Percentiles rank a stretch among this genome's conserved stretches.
phyloP scores from a whole-genome alignment of 2,113 vertebrate species.

The Toxotes chatareus region DNA sequence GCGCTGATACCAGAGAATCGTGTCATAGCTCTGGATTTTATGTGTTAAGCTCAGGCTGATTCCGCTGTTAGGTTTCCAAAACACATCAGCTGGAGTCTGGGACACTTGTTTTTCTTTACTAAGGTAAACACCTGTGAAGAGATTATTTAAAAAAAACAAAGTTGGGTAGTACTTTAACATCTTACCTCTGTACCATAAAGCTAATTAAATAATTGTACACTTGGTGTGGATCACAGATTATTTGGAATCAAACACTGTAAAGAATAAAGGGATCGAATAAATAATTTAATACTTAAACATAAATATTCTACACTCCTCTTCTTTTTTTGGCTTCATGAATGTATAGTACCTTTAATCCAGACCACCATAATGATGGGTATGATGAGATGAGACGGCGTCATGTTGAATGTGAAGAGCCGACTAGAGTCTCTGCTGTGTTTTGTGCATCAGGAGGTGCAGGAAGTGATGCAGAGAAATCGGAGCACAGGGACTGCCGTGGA shows the following conservation, averaged over 20 bases:
- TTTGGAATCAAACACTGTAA: too few species aligned
- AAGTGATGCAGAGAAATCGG: slow-evolving; percentile 35
- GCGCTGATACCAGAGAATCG: slow-evolving; percentile 72
- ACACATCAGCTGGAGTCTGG: slow-evolving; percentile 56
- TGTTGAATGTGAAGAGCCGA: slow-evolving; percentile 40
- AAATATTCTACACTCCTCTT: too few species aligned
- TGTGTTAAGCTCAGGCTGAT: slow-evolving; percentile 52
- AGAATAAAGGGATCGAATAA: too few species aligned
- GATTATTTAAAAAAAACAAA: background rate
- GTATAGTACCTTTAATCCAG: slow-evolving; percentile 56
- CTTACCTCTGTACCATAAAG: too few species aligned
- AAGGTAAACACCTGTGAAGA: slow-evolving; percentile 47
- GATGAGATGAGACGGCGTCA: slow-evolving; percentile 34
- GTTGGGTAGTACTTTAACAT: too few species aligned
- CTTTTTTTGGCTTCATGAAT: background rate
- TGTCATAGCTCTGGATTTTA: slow-evolving; percentile 43
- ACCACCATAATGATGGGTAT: background rate
- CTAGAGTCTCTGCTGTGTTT: background rate
- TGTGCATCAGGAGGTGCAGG: slow-evolving; percentile 39
- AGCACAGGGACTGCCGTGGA: background rate
- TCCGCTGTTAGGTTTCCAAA: background rate
- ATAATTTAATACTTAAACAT: too few species aligned
- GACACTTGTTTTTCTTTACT: slow-evolving; percentile 46
- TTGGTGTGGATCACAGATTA: too few species aligned
- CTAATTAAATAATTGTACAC: too few species aligned